These are phyloP conservation scores for Rhodophaea formosa DNA, from an alignment of 2,888 invertebrate genomes.

Conservation along the genomic window DNA sequence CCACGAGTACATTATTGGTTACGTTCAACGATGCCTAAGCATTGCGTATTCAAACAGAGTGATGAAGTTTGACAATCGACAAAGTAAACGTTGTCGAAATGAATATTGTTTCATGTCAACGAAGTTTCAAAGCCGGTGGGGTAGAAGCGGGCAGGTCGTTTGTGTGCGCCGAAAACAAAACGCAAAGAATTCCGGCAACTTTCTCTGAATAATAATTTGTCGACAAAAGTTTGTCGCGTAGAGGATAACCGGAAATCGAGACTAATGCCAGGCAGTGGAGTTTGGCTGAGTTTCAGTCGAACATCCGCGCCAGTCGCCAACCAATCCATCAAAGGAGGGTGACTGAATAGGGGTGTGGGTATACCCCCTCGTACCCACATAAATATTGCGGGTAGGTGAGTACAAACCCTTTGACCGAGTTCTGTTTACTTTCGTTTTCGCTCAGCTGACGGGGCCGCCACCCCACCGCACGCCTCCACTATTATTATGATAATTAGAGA, in stretches of 20 bases:
- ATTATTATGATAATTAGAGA: constrained; percentile 79
- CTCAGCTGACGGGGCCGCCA: constrained; percentile 79
- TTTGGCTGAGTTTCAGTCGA: constrained; percentile 72
- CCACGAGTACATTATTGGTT: constrained; percentile 24
- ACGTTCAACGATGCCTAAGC: not conserved
- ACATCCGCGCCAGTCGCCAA: constrained; percentile 77
- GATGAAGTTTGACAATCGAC: constrained; percentile 21
- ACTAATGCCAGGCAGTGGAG: constrained; percentile 65
- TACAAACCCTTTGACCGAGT: constrained; percentile 82
- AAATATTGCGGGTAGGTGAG: constrained; percentile 81
- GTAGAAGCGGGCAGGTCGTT: constrained; percentile 33
- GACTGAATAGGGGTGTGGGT: constrained; percentile 72
- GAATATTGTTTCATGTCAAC: constrained; percentile 44
- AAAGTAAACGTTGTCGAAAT: constrained; percentile 28
- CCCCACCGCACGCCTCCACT: constrained; percentile 66
- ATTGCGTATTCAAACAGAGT: constrained; percentile 5
- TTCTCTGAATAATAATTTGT: constrained; percentile 74
- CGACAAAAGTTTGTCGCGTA: constrained; percentile 65
- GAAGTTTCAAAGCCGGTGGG: constrained; percentile 45
- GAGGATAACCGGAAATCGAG: constrained; percentile 67
- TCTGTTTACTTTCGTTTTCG: constrained; percentile 82
- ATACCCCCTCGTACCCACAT: constrained; percentile 74
- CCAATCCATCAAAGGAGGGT: constrained; percentile 81
- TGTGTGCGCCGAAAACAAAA: constrained; percentile 60
- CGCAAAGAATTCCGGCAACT: constrained; percentile 70